Evolutionary conservation across 2,888 invertebrate genomes (phyloP).

Genomic region (Heliconius aoede): DNA sequence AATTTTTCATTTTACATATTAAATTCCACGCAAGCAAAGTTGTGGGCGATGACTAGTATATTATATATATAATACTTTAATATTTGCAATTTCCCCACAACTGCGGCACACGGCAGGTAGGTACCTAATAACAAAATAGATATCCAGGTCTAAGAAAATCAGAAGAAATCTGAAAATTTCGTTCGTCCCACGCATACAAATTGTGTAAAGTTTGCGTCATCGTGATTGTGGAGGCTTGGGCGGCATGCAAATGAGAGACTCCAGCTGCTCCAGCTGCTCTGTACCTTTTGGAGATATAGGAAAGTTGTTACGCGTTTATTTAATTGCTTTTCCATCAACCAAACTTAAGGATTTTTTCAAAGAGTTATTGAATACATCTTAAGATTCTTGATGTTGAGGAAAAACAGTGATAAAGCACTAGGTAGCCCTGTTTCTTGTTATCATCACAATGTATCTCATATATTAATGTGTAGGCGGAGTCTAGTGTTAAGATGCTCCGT

Average conservation of each 20-base stretch:
- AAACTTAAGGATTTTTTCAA: not conserved
- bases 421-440: no score
- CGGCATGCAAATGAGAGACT: constrained; percentile 27
- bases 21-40: no score
- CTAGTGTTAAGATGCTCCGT: no score
- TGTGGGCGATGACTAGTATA: no score
- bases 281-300: not conserved
- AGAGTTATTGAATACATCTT: no score
- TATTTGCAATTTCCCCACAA: not conserved
- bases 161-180: constrained; percentile 31
- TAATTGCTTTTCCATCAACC: not conserved
- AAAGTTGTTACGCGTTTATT: not conserved
- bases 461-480: no score
- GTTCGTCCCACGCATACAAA: constrained; percentile 35
- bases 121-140: constrained; percentile 25
- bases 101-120: not conserved
- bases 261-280: constrained; percentile 10
- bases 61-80: not conserved
- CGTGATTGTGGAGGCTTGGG: constrained; percentile 29
- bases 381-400: no score
- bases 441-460: no score
- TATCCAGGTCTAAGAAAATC: constrained; percentile 40
- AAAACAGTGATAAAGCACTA: no score
- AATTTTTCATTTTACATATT: no score
- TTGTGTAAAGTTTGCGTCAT: constrained; percentile 25